These are phyloP conservation scores for Aleiodes testaceus DNA, from an alignment of 2,888 invertebrate genomes.

Conservation along the genomic window DNA sequence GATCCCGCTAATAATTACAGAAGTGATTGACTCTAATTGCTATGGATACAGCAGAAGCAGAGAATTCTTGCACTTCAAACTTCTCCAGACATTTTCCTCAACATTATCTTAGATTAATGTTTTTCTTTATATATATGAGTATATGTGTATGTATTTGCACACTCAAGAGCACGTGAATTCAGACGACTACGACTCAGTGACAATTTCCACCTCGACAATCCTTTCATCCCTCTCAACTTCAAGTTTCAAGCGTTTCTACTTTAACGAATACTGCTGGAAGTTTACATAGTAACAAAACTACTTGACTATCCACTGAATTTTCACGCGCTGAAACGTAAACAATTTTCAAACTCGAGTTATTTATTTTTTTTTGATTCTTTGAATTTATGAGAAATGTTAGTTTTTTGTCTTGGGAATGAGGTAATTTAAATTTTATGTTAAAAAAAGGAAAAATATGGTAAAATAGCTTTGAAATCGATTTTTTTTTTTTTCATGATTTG, in stretches of 20 bases:
- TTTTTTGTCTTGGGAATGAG: too few relatives aligned
- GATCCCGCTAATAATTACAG: conserved; percentile 22
- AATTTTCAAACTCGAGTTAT: conserved; percentile 23
- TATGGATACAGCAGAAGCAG: background rate
- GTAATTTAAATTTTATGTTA: too few relatives aligned
- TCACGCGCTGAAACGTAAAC: conserved; percentile 37
- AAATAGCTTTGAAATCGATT: too few relatives aligned
- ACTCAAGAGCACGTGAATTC: background rate
- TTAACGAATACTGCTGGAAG: conserved; percentile 30
- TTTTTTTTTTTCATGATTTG: too few relatives aligned
- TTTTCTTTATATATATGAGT: background rate
- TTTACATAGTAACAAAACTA: conserved; percentile 16
- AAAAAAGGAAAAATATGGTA: too few relatives aligned
- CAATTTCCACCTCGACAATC: conserved; percentile 43
- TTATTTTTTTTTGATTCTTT: conserved; percentile 8
- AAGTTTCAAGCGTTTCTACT: conserved; percentile 38
- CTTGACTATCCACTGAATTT: conserved; percentile 34
- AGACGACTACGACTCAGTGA: conserved; percentile 41
- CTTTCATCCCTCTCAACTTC: conserved; percentile 19
- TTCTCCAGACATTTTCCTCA: background rate
- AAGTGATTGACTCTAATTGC: conserved; percentile 36
- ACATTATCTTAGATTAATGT: background rate
- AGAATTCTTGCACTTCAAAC: background rate
- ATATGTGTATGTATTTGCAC: background rate
- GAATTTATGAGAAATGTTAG: background rate